Conservation (phyloP, 2,888 invertebrate species). For the Tinea pellionella region DNA sequence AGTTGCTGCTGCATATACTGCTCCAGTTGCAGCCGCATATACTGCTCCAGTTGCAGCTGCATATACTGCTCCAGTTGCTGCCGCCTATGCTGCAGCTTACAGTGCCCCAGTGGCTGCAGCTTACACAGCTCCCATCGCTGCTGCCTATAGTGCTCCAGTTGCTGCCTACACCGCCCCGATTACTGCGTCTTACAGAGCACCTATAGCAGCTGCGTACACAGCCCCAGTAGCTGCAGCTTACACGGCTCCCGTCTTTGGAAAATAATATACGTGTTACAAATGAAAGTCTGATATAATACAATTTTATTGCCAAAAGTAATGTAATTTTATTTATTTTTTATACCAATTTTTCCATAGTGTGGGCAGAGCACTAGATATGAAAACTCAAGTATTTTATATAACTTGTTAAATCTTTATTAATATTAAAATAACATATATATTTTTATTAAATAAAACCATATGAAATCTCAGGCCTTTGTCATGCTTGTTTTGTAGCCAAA, state of each 20-base stretch:
- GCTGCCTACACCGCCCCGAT: background rate
- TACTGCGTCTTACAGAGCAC: no score
- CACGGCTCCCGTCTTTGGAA: background rate
- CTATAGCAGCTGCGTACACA: conserved; percentile 24
- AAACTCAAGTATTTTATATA: no score
- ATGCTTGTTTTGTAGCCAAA: background rate
- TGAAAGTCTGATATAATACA: background rate
- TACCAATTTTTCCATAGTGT: background rate
- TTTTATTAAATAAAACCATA: background rate
- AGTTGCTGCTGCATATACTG: conserved; percentile 31
- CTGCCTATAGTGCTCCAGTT: conserved; percentile 21
- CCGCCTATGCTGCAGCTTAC: conserved; percentile 37
- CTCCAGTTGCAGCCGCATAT: conserved; percentile 37
- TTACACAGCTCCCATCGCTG: conserved; percentile 25
- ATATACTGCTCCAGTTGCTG: conserved; percentile 42
- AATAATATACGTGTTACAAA: background rate
- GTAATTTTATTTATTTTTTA: background rate
- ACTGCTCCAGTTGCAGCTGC: conserved; percentile 41
- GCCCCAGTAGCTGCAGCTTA: conserved; percentile 20
- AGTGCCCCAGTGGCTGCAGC: conserved; percentile 28
- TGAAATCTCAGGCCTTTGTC: background rate
- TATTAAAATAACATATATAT: no score
- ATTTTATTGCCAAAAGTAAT: background rate
- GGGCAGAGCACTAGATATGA: no score
- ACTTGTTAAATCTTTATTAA: no score